Conservation (phyloP, 2,797 vertebrate species). For the Microhierax caerulescens region DNA sequence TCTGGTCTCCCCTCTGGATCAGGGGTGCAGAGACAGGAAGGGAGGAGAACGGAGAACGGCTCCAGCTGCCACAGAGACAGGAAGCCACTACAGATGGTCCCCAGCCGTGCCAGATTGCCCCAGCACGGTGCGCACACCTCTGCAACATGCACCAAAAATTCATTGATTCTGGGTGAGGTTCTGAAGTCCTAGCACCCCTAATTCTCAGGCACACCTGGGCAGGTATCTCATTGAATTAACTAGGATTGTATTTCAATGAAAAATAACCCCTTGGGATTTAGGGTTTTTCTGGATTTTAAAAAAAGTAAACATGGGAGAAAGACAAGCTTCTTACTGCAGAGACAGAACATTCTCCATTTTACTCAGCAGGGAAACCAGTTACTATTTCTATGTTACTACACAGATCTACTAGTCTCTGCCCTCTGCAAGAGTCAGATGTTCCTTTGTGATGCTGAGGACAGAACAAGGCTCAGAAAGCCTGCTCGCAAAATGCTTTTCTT, state of each 20-base stretch:
- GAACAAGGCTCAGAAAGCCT: background rate
- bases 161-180: background rate
- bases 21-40: background rate
- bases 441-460: background rate
- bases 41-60: background rate
- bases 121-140: accelerated
- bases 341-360: background rate
- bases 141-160: accelerated
- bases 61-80: background rate
- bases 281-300: background rate
- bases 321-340: background rate
- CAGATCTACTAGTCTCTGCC: background rate
- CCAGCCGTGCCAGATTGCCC: background rate
- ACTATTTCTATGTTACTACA: background rate
- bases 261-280: background rate
- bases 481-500: background rate
- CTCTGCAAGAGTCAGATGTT: background rate
- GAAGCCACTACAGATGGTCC: background rate
- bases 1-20: background rate
- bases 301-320: background rate
- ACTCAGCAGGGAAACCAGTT: background rate
- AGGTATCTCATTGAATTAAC: background rate
- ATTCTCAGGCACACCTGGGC: background rate
- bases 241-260: background rate
- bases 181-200: background rate